These are phyloP conservation scores for Hephaestus fuliginosus DNA, from an alignment of 2,797 vertebrate genomes.

Conservation along the genomic window DNA sequence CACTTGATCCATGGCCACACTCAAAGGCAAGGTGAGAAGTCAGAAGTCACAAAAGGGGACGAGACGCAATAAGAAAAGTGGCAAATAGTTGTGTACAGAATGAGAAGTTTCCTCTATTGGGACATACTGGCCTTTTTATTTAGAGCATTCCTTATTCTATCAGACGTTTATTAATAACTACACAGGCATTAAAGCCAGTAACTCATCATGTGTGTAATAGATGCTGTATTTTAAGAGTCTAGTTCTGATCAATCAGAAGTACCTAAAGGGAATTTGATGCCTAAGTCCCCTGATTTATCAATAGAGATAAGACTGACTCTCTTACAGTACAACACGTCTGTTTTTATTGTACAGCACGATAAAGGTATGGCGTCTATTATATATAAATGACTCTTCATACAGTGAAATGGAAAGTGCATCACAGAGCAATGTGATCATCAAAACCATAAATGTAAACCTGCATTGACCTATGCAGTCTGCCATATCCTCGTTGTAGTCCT, in stretches of 20 bases:
- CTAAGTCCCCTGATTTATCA: slow-evolving; percentile 8
- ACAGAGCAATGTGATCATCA: slow-evolving; percentile 20
- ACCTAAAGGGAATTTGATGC: not conserved
- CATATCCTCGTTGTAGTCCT: slow-evolving; percentile 15
- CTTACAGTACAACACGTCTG: not conserved
- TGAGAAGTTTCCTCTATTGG: too few relatives aligned
- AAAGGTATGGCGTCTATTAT: not conserved
- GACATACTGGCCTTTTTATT: too few relatives aligned
- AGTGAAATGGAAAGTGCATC: slow-evolving; percentile 35
- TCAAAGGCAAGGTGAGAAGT: not conserved
- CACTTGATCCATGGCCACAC: not conserved
- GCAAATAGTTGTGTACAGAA: not conserved
- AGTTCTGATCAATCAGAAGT: not conserved
- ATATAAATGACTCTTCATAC: slow-evolving; percentile 12
- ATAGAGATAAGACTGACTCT: not conserved
- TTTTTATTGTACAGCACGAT: slow-evolving; percentile 15
- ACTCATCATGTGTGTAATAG: not conserved
- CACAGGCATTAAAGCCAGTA: not conserved
- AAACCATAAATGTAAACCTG: slow-evolving; percentile 12
- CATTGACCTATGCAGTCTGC: slow-evolving; percentile 22
- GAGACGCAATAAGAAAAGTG: not conserved
- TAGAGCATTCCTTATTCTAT: too few relatives aligned
- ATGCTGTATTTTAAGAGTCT: not conserved
- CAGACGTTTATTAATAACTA: not conserved
- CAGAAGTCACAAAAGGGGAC: too few relatives aligned